Percentiles rank a stretch among this genome's conserved stretches.
Evolutionary conservation across 2,888 invertebrate species (phyloP).

Genomic region (Acleris emargana): DNA sequence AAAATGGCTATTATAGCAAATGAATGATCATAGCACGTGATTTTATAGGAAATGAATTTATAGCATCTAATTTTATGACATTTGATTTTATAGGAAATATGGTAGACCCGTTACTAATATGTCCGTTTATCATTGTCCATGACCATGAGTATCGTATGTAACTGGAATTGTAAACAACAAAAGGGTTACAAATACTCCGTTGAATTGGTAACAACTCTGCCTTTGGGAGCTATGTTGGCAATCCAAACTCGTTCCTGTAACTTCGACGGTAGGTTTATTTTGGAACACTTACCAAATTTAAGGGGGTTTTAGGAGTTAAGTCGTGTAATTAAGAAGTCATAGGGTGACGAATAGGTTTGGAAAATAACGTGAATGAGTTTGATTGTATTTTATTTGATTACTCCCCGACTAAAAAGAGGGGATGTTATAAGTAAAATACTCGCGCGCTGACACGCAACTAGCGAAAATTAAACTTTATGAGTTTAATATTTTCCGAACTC

Average conservation of each 20-base stretch:
- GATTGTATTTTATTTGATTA: no score
- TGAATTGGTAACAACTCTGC: conserved; percentile 11
- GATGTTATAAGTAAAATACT: no score
- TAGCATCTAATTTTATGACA: no score
- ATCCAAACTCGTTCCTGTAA: conserved; percentile 2
- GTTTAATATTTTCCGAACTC: no score
- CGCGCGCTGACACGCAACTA: no score
- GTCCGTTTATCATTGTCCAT: neutral
- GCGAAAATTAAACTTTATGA: no score
- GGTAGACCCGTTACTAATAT: no score
- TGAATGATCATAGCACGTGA: no score
- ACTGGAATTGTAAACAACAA: conserved; percentile 16
- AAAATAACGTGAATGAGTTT: conserved; percentile 3
- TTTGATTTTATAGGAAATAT: no score
- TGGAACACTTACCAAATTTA: neutral
- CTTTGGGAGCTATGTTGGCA: neutral
- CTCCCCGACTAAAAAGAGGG: no score
- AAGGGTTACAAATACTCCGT: conserved; percentile 2
- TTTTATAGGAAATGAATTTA: no score
- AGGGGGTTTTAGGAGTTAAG: conserved; percentile 18
- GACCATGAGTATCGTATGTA: neutral
- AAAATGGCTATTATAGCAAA: no score
- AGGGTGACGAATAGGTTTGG: conserved; percentile 8
- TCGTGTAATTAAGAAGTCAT: conserved; percentile 18
- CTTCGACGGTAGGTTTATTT: neutral